Conservation (phyloP, 2,797 vertebrate genomes). For the Psittacula echo region DNA sequence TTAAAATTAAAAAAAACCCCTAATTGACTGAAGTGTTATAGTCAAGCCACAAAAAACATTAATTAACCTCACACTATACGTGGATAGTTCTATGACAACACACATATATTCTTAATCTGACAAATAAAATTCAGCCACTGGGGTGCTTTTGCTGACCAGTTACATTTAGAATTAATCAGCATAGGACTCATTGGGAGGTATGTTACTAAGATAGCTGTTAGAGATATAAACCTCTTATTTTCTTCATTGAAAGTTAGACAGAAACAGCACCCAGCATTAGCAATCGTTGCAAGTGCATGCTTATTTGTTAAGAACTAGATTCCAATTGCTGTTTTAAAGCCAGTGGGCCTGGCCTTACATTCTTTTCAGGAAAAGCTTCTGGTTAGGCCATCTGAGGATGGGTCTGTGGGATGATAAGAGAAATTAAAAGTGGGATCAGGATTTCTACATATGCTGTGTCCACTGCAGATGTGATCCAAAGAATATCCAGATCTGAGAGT, state of each 20-base stretch:
- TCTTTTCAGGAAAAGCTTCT: neutral
- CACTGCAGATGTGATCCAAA: neutral
- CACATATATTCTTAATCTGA: neutral
- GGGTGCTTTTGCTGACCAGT: neutral
- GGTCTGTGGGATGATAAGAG: neutral
- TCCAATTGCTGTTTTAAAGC: neutral
- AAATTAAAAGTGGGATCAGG: neutral
- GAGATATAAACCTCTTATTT: neutral
- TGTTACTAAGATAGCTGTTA: neutral
- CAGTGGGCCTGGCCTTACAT: rapidly evolving
- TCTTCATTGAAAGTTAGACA: neutral
- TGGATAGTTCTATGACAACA: neutral
- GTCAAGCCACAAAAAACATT: neutral
- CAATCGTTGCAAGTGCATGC: neutral
- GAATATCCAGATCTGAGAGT: neutral
- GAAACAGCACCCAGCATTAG: neutral
- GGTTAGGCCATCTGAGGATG: neutral
- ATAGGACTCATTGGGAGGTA: neutral
- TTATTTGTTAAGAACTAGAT: neutral
- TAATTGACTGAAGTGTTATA: neutral
- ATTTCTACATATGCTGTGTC: neutral
- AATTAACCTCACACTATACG: neutral
- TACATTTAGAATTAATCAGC: neutral
- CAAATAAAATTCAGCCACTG: neutral
- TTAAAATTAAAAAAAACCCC: neutral